These are phyloP conservation scores for Styela plicata DNA, from an alignment of 23 tunicate genomes.

Conservation along the genomic window DNA sequence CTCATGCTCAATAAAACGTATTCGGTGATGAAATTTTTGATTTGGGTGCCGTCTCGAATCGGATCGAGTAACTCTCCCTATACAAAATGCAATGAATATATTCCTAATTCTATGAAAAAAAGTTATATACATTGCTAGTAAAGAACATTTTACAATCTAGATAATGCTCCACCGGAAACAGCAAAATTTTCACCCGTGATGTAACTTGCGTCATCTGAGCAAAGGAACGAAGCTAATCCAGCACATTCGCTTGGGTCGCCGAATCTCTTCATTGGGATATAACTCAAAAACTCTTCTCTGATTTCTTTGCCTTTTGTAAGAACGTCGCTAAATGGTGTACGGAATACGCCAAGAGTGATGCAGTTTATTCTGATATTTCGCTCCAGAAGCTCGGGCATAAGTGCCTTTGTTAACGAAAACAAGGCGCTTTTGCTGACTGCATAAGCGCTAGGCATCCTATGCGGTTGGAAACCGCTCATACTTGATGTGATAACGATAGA, in stretches of 20 bases:
- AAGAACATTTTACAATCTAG: constrained; percentile 33
- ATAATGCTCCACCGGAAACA: constrained; percentile 59
- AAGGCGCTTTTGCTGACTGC: constrained; percentile 76
- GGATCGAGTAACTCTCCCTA: no score
- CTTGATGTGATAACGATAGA: constrained; percentile 61
- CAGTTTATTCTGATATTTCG: constrained; percentile 69
- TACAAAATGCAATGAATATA: no score
- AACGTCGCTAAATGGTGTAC: constrained; percentile 61
- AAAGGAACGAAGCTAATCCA: constrained; percentile 63
- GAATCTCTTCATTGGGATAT: constrained; percentile 41
- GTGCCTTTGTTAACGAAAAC: constrained; percentile 51
- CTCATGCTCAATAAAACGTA: no score
- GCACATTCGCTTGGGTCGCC: constrained; percentile 68
- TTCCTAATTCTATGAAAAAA: no score
- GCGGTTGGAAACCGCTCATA: constrained; percentile 39
- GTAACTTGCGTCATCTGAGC: constrained; percentile 73
- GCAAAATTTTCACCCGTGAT: constrained; percentile 85
- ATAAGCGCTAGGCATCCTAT: constrained; percentile 62
- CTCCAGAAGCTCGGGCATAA: constrained; percentile 40
- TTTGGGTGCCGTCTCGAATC: no score
- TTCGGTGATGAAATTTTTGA: no score
- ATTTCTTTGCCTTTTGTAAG: constrained; percentile 27
- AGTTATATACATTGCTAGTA: no score
- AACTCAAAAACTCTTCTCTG: neutral
- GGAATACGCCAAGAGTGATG: constrained; percentile 66